Evolutionary conservation across 92 coral and sea anemone species (phyloP), one percentile per base, ranked within the genome.

Genomic region (Heteractis magnifica): DNA sequence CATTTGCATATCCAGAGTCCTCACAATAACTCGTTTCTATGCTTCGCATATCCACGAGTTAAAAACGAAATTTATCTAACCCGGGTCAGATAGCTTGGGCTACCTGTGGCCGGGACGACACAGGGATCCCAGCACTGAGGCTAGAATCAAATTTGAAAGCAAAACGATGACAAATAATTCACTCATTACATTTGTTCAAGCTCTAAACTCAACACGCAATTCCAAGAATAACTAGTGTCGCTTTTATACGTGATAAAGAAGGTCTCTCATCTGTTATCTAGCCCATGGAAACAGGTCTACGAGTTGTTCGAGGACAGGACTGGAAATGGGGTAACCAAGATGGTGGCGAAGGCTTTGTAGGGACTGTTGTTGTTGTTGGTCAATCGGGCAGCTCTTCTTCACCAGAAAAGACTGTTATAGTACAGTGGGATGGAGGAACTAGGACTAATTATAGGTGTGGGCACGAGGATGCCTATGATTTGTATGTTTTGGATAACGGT

Each of bases 321-420:
- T 93, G 98, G 98, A 93, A 93, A 64, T 93, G 98, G 98, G 87
- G 75, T 0, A 76, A 93, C 55, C 98, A 93, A 93, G 98, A 93
- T 93, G 98, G 98, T 87, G 92, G 98, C 84, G 98, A 94, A 62
- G 98, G 98, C n/a, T 87, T 81, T 79, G 93, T 91, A 34, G 98
- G 98, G 10, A 94, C 98, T 4, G 94, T 94, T 4, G 95, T 94
- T 76, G 91, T 91, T 41, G 93, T 94, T 3, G 98, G 98, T 0
- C 82, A 86, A 49, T 76, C 87, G 49, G 94, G 95, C 0, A 94
- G 98, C 34, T 75, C 77, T 9, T 82, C 98, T 72, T 94, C 98
- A 34, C 98, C 98, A 12, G 98, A 94, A 51, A 92, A 94, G 73
- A 94, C 98, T 73, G 98, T 92, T 23, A 90, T 94, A 10, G 95